Evolutionary conservation across 1,140 invertebrate genomes (phyloP), one percentile per base, ranked within the genome.

Genomic region (Penaeus vannamei): DNA sequence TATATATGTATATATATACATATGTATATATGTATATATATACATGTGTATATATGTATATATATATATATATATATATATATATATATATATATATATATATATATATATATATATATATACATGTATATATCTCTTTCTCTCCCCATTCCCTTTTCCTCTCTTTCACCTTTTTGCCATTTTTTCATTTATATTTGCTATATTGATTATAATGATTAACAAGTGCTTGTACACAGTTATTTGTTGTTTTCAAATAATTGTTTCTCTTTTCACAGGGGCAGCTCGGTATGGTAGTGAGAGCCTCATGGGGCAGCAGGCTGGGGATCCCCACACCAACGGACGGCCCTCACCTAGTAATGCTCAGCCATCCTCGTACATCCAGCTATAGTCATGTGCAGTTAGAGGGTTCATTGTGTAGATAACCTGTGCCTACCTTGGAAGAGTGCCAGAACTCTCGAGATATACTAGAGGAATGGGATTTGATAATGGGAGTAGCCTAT

Each of bases 201-300:
- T n/a, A n/a, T n/a, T n/a, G n/a, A n/a, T n/a, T n/a, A n/a, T n/a
- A n/a, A n/a, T n/a, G n/a, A n/a, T n/a, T n/a, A n/a, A n/a, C n/a
- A n/a, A n/a, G n/a, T n/a, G n/a, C n/a, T n/a, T n/a, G n/a, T n/a
- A n/a, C n/a, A n/a, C n/a, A n/a, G 14, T 53, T 61, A 8, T 83
- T 10, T n/a, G n/a, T 22, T 10, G 10, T 29, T 29, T 29, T n/a
- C 64, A 29, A 32, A 46, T 12, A 69, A 64, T 62, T 36, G 12
- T 10, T 69, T 64, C 62, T 89, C 42, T 29, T 85, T 76, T 89
- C 76, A 36, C 61, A 89, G 87, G 87, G 87, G 87, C 87, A 89
- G 87, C 87, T 89, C 87, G 80, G 87, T 89, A 89, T 89, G 87
- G 87, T 89, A 89, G 87, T 89, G 87, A 89, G 87, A 83, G 87